Base-by-base conservation (phyloP, 2,797 vertebrate species). In the Chelonia mydas region DNA sequence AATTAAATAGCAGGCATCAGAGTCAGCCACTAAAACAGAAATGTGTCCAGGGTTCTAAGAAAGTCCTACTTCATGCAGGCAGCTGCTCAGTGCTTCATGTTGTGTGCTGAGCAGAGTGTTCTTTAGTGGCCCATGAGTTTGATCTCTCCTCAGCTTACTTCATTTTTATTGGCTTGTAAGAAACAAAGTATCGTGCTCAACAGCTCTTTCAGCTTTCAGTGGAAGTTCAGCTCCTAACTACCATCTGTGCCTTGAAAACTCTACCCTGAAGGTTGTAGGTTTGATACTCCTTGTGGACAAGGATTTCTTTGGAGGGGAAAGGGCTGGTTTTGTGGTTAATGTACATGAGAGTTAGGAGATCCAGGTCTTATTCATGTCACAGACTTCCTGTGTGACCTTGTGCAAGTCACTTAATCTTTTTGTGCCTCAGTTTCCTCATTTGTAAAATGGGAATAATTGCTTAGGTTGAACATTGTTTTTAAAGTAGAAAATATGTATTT, bases 101-200 rank as follows among this genome's bases (percentile, higher is more conserved):
- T 0, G 0, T 78, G 17, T 0, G 0, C 19, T 92, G 74, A n/a
- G 16, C 45, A 16, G 25, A 80, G 41, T 6, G 17, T 47, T 92
- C 51, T 53, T 72, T 91, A 68, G 23, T 21, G 31, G 61, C 9
- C 65, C 15, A 49, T 31, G 9, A 37, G 4, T 27, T 11, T 25
- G 0, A 0, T 7, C 16, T 37, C 80, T 77, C 84, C 33, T 88
- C 65, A 59, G 28, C 27, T 77, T 77, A 47, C 8, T 45, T 83
- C 4, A 0, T 1, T 1, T 54, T 2, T 23, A 1, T n/a, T 45
- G 53, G 72, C 10, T 19, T 28, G 51, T 3, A 16, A 76, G 47
- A 90, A 47, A 65, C 41, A 83, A 80, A 28, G 1, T 0, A 4
- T 28, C 1, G 0, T 77, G 27, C 6, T 47, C 47, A 47, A 49